These are phyloP conservation scores for Sisyra terminalis DNA, from an alignment of 2,888 invertebrate genomes.

Conservation along the genomic window DNA sequence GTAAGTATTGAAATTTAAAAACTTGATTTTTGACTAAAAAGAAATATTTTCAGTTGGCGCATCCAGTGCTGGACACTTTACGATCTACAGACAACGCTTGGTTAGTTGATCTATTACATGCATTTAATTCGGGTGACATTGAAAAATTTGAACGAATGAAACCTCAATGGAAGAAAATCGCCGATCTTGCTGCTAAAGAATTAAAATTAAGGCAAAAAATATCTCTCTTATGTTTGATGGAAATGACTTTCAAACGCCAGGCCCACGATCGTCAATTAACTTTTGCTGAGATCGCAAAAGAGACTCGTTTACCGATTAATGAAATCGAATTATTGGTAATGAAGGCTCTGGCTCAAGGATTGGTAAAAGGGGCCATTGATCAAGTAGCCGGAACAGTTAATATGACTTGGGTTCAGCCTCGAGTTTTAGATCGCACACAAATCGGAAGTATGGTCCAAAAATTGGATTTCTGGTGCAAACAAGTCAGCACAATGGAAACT, in stretches of 20 bases:
- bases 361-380: constrained; percentile 90
- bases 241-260: constrained; percentile 94
- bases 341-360: constrained; percentile 89
- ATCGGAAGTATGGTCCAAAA: constrained; percentile 54
- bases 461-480: constrained; percentile 55
- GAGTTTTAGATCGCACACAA: constrained; percentile 54
- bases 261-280: constrained; percentile 73
- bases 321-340: constrained; percentile 92
- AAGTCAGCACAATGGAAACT: constrained; percentile 55
- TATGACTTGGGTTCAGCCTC: constrained; percentile 75
- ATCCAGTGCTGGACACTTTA: constrained; percentile 79
- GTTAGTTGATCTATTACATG: constrained; percentile 70
- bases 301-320: constrained; percentile 65
- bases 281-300: constrained; percentile 78
- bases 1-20: constrained; percentile 25
- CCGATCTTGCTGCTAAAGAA: constrained; percentile 71
- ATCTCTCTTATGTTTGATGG: constrained; percentile 90
- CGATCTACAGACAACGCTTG: constrained; percentile 70
- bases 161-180: constrained; percentile 59
- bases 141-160: constrained; percentile 55
- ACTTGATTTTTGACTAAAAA: neutral
- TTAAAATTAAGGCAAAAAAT: constrained; percentile 79
- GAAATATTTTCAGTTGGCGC: constrained; percentile 52
- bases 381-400: constrained; percentile 64
- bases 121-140: constrained; percentile 76